These are phyloP conservation scores for Oxyscelio sp. DNA, from an alignment of 2,888 invertebrate genomes.

Conservation along the genomic window DNA sequence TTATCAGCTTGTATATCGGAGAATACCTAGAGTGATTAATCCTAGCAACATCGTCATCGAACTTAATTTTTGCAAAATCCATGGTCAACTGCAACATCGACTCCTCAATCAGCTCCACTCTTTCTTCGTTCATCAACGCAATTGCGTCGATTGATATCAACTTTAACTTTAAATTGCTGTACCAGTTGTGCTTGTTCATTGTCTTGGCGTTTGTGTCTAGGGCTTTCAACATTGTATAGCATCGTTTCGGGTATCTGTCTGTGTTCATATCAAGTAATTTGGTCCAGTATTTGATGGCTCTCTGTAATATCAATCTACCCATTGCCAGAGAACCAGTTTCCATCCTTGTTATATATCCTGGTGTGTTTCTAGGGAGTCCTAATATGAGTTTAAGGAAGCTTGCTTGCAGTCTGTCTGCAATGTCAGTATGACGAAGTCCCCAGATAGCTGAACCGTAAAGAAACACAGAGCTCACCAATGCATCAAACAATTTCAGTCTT, in stretches of 20 bases:
- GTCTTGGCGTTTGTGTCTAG: neutral
- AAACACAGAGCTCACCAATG: neutral
- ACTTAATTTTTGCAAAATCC: neutral
- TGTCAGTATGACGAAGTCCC: neutral
- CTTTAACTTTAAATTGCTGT: neutral
- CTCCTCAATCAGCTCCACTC: neutral
- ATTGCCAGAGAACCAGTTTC: constrained; percentile 15
- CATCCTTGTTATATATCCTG: neutral
- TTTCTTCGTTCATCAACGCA: neutral
- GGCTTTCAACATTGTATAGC: neutral
- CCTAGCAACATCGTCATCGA: neutral
- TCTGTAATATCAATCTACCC: neutral
- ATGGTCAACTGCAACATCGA: neutral
- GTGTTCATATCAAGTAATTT: constrained; percentile 3
- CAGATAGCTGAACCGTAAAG: constrained; percentile 9
- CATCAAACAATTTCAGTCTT: constrained; percentile 25
- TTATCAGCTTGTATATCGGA: constrained; percentile 14
- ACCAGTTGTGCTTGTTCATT: neutral
- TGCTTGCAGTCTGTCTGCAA: constrained; percentile 6
- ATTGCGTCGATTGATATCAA: neutral
- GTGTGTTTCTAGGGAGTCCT: constrained; percentile 2
- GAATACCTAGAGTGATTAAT: neutral
- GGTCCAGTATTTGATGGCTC: constrained; percentile 4
- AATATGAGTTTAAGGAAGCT: constrained; percentile 9
- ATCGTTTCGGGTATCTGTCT: constrained; percentile 3